phyloP scores from a whole-genome alignment of 2,888 invertebrate species.

The Lysandra bellargus region DNA sequence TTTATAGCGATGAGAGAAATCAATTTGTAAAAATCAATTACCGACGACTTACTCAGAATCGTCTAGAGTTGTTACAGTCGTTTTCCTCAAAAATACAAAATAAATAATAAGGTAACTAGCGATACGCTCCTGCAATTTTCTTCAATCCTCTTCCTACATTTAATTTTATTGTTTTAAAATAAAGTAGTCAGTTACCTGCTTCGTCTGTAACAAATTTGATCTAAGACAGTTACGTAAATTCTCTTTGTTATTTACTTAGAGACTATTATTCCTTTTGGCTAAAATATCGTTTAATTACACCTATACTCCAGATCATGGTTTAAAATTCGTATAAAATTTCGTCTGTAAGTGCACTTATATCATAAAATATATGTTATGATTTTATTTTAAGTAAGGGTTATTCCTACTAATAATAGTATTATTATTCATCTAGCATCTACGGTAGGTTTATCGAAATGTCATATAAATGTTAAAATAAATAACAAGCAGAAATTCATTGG shows the following conservation, averaged over 20 bases:
- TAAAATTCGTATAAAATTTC: too few relatives aligned
- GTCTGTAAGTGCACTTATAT: too few relatives aligned
- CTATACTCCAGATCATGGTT: too few relatives aligned
- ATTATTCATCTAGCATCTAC: not conserved
- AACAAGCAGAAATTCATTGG: constrained; percentile 24
- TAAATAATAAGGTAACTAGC: constrained; percentile 20
- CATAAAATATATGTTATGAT: too few relatives aligned
- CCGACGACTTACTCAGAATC: not conserved
- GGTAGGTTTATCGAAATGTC: not conserved
- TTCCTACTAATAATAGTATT: not conserved
- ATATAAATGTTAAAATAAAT: constrained; percentile 12
- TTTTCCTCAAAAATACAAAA: constrained; percentile 11
- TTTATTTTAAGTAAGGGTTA: too few relatives aligned
- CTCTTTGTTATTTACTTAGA: too few relatives aligned
- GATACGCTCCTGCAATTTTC: not conserved
- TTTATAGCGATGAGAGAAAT: constrained; percentile 21
- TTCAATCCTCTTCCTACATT: not conserved
- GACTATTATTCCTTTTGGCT: too few relatives aligned
- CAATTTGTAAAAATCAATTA: constrained; percentile 17
- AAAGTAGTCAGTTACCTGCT: not conserved
- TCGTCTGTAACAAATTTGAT: too few relatives aligned
- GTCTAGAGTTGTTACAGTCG: constrained; percentile 8
- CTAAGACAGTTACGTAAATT: too few relatives aligned
- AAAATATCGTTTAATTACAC: too few relatives aligned
- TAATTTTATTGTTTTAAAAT: not conserved